Base-by-base conservation (phyloP, 2,888 invertebrate genomes). In the Polydesmus complanatus region DNA sequence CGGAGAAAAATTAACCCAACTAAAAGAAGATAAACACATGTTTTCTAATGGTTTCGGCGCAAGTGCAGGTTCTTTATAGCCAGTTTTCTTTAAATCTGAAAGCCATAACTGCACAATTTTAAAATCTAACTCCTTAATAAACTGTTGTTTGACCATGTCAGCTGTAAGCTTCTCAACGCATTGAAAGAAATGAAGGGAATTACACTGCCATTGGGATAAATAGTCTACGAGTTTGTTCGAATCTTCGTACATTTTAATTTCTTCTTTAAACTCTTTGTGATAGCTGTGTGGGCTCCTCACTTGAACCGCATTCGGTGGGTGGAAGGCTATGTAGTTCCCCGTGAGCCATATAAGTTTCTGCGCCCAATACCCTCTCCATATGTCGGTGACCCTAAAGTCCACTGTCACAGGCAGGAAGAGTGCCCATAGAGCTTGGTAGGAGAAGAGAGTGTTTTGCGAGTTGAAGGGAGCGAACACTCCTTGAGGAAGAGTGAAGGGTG, bases 311-410 rank as follows among this genome's bases (percentile, higher is more conserved):
- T 60, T 60, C 18, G 60, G 56, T 23, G 55, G 48, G 22, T 25
- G n/a, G 56, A 60, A 60, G 23, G 60, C 60, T 25, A 60, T 14
- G 11, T 25, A 49, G 5, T 60, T 22, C n/a, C 56, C 60, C 1
- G 47, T 26, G 14, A 60, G 56, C 60, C 60, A 60, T 56, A 60
- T n/a, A 18, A 60, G 60, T 22, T 27, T 55, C 23, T 60, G 60
- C 3, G 60, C 60, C 60, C 60, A 60, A 19, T 60, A 60, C 2
- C 60, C 60, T 48, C 60, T 37, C 60, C 60, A 60, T 48, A 56
- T 60, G 27, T 60, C 60, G 1, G 56, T 60, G 5, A 60, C 56
- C 14, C 60, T 37, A 49, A 56, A 60, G 18, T n/a, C 51, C 0
- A 60, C 60, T 5, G 60, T 26, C 8, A 27, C 19, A 8, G 60